These are phyloP conservation scores for Meriones psammophilus DNA, from an alignment of 2,797 vertebrate species.

Conservation along the genomic window DNA sequence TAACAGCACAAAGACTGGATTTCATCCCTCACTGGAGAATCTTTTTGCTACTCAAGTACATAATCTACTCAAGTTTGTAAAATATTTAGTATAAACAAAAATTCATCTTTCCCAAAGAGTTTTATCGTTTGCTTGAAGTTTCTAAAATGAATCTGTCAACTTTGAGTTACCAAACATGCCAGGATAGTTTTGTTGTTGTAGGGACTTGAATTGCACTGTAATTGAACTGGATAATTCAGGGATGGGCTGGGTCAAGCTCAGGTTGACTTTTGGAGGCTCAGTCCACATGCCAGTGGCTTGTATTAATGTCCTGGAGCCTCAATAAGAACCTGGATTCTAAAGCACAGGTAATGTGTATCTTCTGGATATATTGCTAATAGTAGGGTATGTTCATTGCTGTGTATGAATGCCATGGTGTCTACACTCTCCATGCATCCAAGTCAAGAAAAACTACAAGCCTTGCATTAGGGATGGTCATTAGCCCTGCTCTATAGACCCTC, in stretches of 20 bases:
- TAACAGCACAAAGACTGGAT: neutral
- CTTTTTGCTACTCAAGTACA: neutral
- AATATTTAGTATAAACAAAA: neutral
- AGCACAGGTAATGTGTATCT: neutral
- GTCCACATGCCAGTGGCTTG: rapidly evolving
- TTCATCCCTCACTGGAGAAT: neutral
- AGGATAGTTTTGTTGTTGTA: neutral
- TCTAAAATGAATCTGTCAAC: neutral
- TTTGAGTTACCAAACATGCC: neutral
- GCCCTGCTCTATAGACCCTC: neutral
- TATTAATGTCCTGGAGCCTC: neutral
- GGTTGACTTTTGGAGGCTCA: neutral
- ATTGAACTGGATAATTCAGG: neutral
- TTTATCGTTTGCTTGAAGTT: neutral
- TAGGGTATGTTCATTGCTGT: neutral
- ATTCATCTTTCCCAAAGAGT: neutral
- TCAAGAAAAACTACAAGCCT: neutral
- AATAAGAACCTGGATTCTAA: neutral
- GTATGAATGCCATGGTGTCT: neutral
- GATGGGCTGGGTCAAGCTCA: neutral
- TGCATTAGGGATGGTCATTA: neutral
- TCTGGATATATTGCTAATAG: neutral
- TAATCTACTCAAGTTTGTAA: neutral
- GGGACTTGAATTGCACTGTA: neutral
- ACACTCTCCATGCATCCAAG: neutral